Base-by-base conservation (phyloP, 2,113 vertebrate genomes). In the Harpagus bidentatus region DNA sequence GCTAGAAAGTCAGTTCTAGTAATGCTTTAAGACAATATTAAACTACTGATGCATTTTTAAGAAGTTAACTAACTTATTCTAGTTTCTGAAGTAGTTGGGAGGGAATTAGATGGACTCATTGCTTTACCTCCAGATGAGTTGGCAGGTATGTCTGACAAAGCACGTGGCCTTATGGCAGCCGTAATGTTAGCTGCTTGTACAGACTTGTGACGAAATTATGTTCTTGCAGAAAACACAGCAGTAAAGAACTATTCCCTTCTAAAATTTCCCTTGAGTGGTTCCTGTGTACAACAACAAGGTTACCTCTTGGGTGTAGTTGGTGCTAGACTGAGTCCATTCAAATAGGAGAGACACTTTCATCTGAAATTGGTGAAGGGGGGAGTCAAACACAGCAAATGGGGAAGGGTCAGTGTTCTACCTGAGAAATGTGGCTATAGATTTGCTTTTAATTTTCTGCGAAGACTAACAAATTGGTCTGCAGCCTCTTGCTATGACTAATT, bases 151-250 rank as follows among this genome's bases (percentile, higher is more conserved):
- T 31, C 47, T 67, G 17, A 53, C 13, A 42, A 65, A 86, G 61
- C 10, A 7, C 1, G 0, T 40, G 40, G 20, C 16, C 42, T 74
- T 70, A 13, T 0, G 2, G 59, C 43, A 65, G 43, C 43, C 17
- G 5, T 48, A 34, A 31, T 42, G 7, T 78, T 38, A 67, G 42
- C 50, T 76, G 16, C n/a, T 80, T 45, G 16, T 58, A 42, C 32
- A 56, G 43, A 17, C 9, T 63, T 61, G 5, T 4, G 58, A 83
- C n/a, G 10, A 53, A 87, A 50, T 26, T 23, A 19, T 19, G 11
- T 42, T 83, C 19, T 45, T 70, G n/a, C 40, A 42, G 47, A 82
- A 62, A 82, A 56, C 34, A 28, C 11, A 65, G 15, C 26, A 25
- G n/a, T 56, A 38, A 70, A 48, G 62, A 76, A n/a, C 28, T 56